Conservation (phyloP, 2,797 vertebrate species). For the Muscicapa striata region DNA sequence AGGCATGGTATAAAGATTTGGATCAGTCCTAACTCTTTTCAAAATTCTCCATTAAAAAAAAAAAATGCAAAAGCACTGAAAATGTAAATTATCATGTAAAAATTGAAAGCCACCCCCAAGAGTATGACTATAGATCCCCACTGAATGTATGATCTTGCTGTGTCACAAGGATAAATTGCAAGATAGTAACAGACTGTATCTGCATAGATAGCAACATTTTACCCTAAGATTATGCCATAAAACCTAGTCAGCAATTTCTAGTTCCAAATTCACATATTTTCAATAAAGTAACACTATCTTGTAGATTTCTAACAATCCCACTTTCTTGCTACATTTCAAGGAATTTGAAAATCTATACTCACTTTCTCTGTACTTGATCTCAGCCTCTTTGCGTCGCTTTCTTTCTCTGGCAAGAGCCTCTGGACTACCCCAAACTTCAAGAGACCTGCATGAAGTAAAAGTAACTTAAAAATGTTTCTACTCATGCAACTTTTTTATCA, state of each 20-base stretch:
- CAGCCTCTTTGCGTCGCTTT: conserved; percentile 89
- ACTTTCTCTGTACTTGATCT: conserved; percentile 94
- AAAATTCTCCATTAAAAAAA: neutral
- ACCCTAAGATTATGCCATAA: neutral
- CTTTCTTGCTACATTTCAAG: neutral
- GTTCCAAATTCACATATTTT: neutral
- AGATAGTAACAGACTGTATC: neutral
- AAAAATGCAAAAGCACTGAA: neutral
- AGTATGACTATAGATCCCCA: neutral
- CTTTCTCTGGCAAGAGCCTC: conserved; percentile 94
- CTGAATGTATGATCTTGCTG: neutral
- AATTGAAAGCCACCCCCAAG: neutral
- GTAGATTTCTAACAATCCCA: neutral
- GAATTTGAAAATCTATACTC: conserved; percentile 65
- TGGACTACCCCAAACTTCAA: conserved; percentile 96
- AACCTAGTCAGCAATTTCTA: neutral
- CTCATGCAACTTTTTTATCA: neutral
- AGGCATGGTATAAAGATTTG: fast-evolving
- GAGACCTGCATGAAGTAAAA: conserved; percentile 78
- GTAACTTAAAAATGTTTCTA: neutral
- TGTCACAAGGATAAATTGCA: neutral
- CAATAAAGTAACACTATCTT: neutral
- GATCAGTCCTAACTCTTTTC: neutral
- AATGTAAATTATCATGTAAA: neutral
- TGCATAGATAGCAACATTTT: neutral